Percentiles rank a stretch among this genome's conserved stretches.
These are phyloP conservation scores for Leuctra nigra DNA, from an alignment of 2,888 invertebrate species.

Conservation along the genomic window DNA sequence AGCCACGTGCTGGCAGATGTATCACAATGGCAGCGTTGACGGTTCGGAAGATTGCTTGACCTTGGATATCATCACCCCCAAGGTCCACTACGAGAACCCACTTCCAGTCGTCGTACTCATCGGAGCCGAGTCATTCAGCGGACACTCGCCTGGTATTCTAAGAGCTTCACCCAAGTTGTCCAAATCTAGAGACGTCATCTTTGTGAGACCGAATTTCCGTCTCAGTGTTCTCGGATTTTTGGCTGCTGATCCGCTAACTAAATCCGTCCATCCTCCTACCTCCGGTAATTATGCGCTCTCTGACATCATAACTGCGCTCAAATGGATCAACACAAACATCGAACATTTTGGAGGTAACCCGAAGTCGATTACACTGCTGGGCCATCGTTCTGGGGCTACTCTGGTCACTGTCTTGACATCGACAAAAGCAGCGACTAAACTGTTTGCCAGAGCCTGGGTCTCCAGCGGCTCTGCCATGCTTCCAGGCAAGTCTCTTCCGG, in stretches of 20 bases:
- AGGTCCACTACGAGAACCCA: conserved; percentile 58
- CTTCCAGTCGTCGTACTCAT: conserved; percentile 77
- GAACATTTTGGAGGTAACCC: conserved; percentile 78
- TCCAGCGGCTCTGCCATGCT: conserved; percentile 69
- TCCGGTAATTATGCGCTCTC: conserved; percentile 84
- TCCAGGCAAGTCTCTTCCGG: conserved; percentile 49
- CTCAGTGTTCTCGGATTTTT: conserved; percentile 75
- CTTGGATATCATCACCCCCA: conserved; percentile 72
- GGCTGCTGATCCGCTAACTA: conserved; percentile 61
- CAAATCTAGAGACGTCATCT: conserved; percentile 70
- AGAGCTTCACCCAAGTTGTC: conserved; percentile 71
- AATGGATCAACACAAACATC: conserved; percentile 77
- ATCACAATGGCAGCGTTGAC: conserved; percentile 56
- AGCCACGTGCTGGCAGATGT: conserved; percentile 62
- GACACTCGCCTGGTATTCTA: conserved; percentile 62
- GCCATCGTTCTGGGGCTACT: conserved; percentile 80
- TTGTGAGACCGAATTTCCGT: conserved; percentile 82
- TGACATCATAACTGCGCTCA: conserved; percentile 67
- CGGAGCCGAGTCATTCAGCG: conserved; percentile 70
- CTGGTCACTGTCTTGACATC: conserved; percentile 68
- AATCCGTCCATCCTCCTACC: conserved; percentile 61
- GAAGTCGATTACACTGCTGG: conserved; percentile 69
- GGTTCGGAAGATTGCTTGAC: conserved; percentile 78
- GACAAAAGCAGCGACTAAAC: conserved; percentile 37
- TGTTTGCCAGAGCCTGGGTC: conserved; percentile 74